Evolutionary conservation across 2,888 invertebrate genomes (phyloP), one percentile per base, ranked within the genome.

Genomic region (Athrips mouffetella): DNA sequence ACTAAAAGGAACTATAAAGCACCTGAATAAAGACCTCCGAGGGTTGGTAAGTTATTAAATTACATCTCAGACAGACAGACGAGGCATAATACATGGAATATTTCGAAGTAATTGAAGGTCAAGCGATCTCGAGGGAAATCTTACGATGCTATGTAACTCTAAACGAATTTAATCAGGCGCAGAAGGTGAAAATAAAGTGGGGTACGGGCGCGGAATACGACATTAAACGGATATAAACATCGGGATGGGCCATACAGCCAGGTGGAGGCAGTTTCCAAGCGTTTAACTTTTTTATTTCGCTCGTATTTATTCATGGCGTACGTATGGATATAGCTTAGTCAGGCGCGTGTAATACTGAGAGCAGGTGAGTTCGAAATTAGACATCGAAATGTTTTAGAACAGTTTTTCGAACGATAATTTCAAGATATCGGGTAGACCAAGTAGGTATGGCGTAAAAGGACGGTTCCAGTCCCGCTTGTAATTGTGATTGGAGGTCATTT

Each of bases 81-180:
- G 7, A 21, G 2, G 11, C 37, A 21, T 7, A 37, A 37, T 11
- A 37, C 11, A 21, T 18, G 35, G 4, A 4, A 21, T 35, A 20
- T 15, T 20, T 16, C 7, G 16, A 13, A 1, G 2, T 21, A 4
- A 5, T n/a, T n/a, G 20, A 44, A 44, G 44, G 44, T 44, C 31
- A 15, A 44, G 31, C 23, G 27, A n/a, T 5, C 51, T 18, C 51
- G 5, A 1, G 49, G 51, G 49, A 52, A 51, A 52, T 52, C 46
- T 49, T 33, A 46, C 30, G 16, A 41, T 40, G 35, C 39, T 21
- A 45, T 46, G 41, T 44, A 42, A 42, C 31, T 13, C 13, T 21
- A 46, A 45, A 13, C 39, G 27, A 51, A 42, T 48, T 51, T 51
- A 51, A 51, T 51, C 48, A 48, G 30, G 27, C 39, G 31, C 48